A percentile compares a stretch with the other conserved stretches of the same genome.
phyloP scores from a whole-genome alignment of 1,140 invertebrate genomes.

The Bombus terrestris region DNA sequence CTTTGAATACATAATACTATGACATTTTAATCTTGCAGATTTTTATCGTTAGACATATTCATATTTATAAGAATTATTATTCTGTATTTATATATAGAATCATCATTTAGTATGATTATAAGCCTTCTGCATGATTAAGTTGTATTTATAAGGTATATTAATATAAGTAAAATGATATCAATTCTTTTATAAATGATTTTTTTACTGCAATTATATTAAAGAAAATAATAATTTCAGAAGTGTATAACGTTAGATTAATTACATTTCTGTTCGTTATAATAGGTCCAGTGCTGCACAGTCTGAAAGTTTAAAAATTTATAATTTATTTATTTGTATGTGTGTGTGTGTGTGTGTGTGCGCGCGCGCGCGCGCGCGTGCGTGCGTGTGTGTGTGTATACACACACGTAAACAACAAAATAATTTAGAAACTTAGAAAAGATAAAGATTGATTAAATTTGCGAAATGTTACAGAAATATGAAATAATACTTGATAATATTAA shows the following conservation, averaged over 20 bases:
- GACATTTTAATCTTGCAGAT: too few relatives aligned
- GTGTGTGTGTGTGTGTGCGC: not conserved
- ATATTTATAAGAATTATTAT: not conserved
- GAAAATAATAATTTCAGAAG: not conserved
- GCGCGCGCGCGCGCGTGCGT: too few relatives aligned
- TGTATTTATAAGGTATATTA: not conserved
- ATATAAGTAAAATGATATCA: not conserved
- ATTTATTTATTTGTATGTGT: not conserved
- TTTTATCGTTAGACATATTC: not conserved
- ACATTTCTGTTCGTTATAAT: not conserved
- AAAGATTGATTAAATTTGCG: not conserved
- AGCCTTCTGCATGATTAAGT: not conserved
- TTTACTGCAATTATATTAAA: not conserved
- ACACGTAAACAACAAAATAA: not conserved
- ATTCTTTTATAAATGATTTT: not conserved
- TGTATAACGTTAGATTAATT: not conserved
- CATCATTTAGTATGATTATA: not conserved
- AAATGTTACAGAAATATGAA: not conserved
- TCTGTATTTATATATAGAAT: not conserved
- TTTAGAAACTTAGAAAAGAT: not conserved
- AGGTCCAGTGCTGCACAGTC: not conserved
- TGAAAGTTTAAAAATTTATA: not conserved
- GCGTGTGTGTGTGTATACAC: not conserved
- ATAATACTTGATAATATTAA: not conserved
- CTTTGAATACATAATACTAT: not conserved